Evolutionary conservation across 1,140 invertebrate species (phyloP), one percentile per base, ranked within the genome.

Genomic region (Hestina assimilis): DNA sequence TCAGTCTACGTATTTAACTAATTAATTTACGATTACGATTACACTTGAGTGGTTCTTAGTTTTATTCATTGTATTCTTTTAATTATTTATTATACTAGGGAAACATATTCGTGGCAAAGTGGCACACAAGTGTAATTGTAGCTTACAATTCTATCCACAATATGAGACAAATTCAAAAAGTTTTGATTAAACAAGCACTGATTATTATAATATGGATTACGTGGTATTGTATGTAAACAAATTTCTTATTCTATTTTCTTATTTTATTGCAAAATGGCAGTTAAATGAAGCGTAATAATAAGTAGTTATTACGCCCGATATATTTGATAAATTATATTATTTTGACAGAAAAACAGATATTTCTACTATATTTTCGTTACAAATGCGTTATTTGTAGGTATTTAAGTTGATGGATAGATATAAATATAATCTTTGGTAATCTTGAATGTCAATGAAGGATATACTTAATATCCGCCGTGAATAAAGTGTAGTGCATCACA

Each of bases 121-220:
- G n/a, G n/a, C n/a, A 8, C 8, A 1, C n/a, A 42, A 50, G 54
- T 57, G 54, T 48, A 48, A 33, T 28, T n/a, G 5, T 42, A 50
- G 20, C 11, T 14, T 50, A 14, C 38, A 24, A 69, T 65, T 64
- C 62, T 77, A 75, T 74, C 63, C 75, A 79, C 72, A 75, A 65
- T 48, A 64, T 60, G 58, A 69, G 59, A 66, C 41, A 57, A 50
- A 60, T 63, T 52, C 43, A 50, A 59, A 57, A 64, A 67, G 12
- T 40, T 24, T 60, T 35, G 47, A 63, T 60, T 60, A 65, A 42
- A 33, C 29, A 64, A 52, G 61, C 58, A 64, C 42, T 64, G 50
- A 58, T 57, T 51, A 56, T 21, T 53, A 48, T 45, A 61, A 59
- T 59, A 62, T 51, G 56, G 54, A 64, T 57, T 60, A 57, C 12